Evolutionary conservation across 2,888 invertebrate species (phyloP), one percentile per base, ranked within the genome.

Genomic region (Erebia aethiops): DNA sequence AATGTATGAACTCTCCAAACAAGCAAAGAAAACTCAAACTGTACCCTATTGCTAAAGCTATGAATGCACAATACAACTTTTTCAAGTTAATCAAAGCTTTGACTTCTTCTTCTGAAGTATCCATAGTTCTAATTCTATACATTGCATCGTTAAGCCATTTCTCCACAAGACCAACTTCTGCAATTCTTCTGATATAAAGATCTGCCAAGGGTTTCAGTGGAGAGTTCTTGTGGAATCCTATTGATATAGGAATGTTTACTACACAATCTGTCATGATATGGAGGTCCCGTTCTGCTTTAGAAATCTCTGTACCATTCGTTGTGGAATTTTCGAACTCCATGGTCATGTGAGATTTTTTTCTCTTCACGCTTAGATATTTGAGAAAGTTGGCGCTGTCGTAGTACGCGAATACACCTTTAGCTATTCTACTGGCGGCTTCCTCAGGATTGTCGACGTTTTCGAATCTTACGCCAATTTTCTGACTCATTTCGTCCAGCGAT

Each of bases 201-300:
- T 97, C 96, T 21, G 96, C 94, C 73, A 94, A 89, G 0, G 95
- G 94, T 81, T 96, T 97, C 7, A 97, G 84, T 0, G 97, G 96
- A 0, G 97, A 97, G 84, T 97, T 97, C 80, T 96, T 97, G 80
- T 97, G 96, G 78, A 97, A 94, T 0, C 97, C 97, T 73, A 98
- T 92, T 0, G 97, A 96, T 67, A 97, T 95, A 0, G 97, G 97
- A 94, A 97, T 96, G 76, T 96, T 95, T 7, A 97, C 95, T 0
- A 96, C 95, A 83, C 98, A 98, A 74, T 97, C 96, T 2, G 93
- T 91, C 97, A 98, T 98, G 11, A 98, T 96, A 79, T 98, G 97
- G 69, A 98, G 86, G 82, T 94, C 94, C 71, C 94, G 89, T 67
- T 94, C 91, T 21, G 83, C 80, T 14, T 70, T 54, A 0, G 65